Evolutionary conservation across 2,797 vertebrate genomes (phyloP), one percentile per base, ranked within the genome.

Genomic region (Xenops minutus): DNA sequence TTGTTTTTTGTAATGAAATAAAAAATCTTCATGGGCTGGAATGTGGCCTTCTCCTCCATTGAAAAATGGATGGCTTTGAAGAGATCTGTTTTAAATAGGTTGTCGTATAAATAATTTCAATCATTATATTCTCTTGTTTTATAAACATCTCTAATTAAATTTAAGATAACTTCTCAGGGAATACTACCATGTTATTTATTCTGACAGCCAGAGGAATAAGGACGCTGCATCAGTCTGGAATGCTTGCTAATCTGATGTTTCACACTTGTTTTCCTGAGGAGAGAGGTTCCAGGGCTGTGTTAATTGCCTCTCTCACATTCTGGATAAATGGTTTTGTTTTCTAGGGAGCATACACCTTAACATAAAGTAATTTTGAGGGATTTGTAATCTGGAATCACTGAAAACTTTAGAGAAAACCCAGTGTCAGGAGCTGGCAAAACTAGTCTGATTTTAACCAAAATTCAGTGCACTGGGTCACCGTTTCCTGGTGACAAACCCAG

Each of bases 271-370:
- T 86, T 81, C 41, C 56, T 67, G 68, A 29, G 51, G 64, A 54
- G 52, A 97, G 96, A 97, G 90, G 96, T 97, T 98, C 93, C 97
- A 97, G 96, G 96, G 96, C 97, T 97, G 83, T 96, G 97, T 98
- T 98, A 98, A 98, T 98, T 98, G 98, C 96, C 96, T 97, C 97
- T 97, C 97, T 97, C 92, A 84, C 98, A 98, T 97, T 85, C 48
- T 46, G 39, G 44, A 44, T 71, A 73, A 92, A 64, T 92, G 76
- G 88, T 92, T 89, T 74, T 92, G 19, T 87, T 88, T 96, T 96
- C 87, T 74, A 91, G 89, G 54, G 49, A 81, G 39, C 24, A 12
- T 32, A n/a, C 86, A 66, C 44, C 22, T 75, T 94, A 69, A 69
- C 8, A 22, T 37, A 41, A 89, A 59, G 94, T 94, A 89, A 55